These are phyloP conservation scores for Hylaeus anthracinus DNA, from an alignment of 1,140 invertebrate species.

Conservation along the genomic window DNA sequence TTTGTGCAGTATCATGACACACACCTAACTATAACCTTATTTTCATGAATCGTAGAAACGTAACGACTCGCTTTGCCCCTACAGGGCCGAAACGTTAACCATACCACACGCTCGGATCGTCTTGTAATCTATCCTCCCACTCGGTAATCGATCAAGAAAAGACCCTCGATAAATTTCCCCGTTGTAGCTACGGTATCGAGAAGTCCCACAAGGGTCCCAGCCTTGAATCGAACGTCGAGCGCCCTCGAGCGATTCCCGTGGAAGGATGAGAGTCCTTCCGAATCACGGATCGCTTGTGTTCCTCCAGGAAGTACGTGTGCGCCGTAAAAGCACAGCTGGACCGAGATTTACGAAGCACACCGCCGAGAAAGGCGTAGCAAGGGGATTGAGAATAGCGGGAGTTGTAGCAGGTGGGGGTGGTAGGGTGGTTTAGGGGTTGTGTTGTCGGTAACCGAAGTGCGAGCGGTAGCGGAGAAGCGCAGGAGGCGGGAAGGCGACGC, in stretches of 20 bases:
- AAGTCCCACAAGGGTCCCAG: background rate
- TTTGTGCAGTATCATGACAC: no score
- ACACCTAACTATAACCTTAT: no score
- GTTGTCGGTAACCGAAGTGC: slow-evolving; percentile 55
- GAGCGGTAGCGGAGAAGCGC: slow-evolving; percentile 43
- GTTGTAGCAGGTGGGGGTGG: slow-evolving; percentile 19
- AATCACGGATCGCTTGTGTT: slow-evolving; percentile 55
- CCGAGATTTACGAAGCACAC: slow-evolving; percentile 70
- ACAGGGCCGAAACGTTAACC: no score
- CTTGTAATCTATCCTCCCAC: no score
- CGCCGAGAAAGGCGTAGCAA: slow-evolving; percentile 49
- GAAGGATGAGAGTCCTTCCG: background rate
- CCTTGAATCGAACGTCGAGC: slow-evolving; percentile 16
- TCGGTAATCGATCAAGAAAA: no score
- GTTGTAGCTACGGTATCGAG: no score
- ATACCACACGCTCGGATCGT: no score
- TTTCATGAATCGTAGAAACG: no score
- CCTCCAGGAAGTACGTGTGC: slow-evolving; percentile 53
- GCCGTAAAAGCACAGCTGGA: slow-evolving; percentile 71
- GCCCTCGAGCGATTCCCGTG: background rate
- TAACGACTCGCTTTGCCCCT: no score
- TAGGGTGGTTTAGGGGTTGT: slow-evolving; percentile 12
- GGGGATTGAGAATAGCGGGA: slow-evolving; percentile 38
- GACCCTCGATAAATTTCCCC: slow-evolving; percentile 3
- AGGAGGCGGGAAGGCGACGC: slow-evolving; percentile 45